Conservation (phyloP, 2,888 invertebrate species). For the Autographa gamma region DNA sequence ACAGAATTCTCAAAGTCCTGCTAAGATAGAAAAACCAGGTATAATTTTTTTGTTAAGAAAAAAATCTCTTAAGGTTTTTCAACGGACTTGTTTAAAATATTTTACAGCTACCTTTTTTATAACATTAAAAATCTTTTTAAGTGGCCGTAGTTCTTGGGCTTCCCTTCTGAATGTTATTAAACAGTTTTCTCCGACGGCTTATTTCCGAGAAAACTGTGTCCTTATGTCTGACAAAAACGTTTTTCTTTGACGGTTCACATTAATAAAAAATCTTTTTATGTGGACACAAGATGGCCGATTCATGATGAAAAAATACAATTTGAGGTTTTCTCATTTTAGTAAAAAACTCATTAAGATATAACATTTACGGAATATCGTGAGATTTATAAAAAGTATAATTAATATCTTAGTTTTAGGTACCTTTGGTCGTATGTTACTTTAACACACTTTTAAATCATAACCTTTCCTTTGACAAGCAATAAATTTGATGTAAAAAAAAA, state of each 20-base stretch:
- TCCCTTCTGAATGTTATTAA: constrained; percentile 4
- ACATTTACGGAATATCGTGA: no score
- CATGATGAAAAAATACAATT: no score
- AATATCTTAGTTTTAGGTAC: no score
- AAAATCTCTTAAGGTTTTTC: background rate
- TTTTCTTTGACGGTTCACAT: background rate
- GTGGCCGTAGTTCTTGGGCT: background rate
- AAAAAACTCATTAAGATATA: no score
- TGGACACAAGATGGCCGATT: no score
- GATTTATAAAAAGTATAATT: no score
- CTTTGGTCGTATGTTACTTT: no score
- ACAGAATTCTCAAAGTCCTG: background rate
- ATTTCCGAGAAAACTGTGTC: background rate
- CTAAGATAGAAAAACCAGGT: background rate
- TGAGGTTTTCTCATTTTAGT: no score
- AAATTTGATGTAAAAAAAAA: no score
- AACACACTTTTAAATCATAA: no score
- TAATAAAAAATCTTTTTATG: background rate
- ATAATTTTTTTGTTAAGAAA: background rate
- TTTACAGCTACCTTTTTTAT: background rate
- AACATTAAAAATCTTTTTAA: background rate
- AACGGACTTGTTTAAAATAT: constrained; percentile 4
- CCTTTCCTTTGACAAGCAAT: no score
- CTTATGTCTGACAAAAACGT: background rate
- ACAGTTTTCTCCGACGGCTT: background rate